Conservation (phyloP, 2,888 invertebrate species). For the Corbicula japonica region DNA sequence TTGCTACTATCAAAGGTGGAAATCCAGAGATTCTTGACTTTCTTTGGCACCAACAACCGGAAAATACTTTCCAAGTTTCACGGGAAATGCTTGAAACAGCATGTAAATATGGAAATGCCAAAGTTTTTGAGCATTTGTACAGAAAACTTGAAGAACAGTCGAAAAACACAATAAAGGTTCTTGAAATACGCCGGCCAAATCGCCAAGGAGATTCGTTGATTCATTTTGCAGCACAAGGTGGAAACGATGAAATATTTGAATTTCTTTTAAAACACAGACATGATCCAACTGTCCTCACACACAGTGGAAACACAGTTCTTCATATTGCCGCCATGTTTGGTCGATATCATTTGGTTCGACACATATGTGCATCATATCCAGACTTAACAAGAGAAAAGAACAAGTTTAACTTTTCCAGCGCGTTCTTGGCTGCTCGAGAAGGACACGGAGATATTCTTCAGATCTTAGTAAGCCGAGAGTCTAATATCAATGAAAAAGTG, state of each 20-base stretch:
- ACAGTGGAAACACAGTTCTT: conserved; percentile 43
- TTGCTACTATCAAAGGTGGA: conserved; percentile 26
- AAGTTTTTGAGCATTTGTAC: conserved; percentile 23
- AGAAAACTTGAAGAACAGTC: conserved; percentile 5
- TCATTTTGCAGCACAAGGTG: conserved; percentile 54
- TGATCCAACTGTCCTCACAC: conserved; percentile 26
- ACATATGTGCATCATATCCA: conserved; percentile 28
- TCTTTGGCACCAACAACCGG: conserved; percentile 4
- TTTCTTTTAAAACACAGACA: conserved; percentile 40
- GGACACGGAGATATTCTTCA: conserved; percentile 54
- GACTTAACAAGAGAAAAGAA: conserved; percentile 35
- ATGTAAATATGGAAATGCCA: conserved; percentile 24
- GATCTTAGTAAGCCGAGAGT: conserved; percentile 18
- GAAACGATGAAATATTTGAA: conserved; percentile 31
- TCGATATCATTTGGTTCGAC: conserved; percentile 32
- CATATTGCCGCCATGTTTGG: conserved; percentile 51
- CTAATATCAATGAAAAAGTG: conserved; percentile 9
- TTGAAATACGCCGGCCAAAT: conserved; percentile 28
- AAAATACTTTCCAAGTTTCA: conserved; percentile 1
- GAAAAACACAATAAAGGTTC: not conserved
- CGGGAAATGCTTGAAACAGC: conserved; percentile 26
- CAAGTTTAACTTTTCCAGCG: conserved; percentile 35
- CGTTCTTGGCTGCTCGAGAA: conserved; percentile 54
- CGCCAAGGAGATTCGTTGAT: conserved; percentile 38
- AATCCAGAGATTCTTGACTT: conserved; percentile 17